Evolutionary conservation across 64 coral and sea anemone species (phyloP), one percentile per base, ranked within the genome.

Genomic region (Montipora efflorescens): DNA sequence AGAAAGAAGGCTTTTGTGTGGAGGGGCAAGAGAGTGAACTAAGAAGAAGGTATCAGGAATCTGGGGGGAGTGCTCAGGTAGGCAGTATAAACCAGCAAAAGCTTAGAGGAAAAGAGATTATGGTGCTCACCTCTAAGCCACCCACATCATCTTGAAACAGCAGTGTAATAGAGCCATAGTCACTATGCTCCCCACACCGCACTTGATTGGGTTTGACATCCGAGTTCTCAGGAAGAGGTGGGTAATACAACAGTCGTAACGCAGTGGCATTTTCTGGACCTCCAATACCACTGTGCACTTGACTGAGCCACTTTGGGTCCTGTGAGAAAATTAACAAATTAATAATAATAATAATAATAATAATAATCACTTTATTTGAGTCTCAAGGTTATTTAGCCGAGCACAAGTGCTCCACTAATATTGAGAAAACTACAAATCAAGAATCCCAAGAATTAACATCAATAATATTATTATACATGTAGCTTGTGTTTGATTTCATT

Each of bases 101-200:
- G 61, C 36, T 64, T 11, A 64, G 9, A 0, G 13, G 61, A 12
- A 4, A 64, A 64, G 10, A 55, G 10, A 55, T 55, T 10, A 5
- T 55, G 6, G 5, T 64, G 11, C 89, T 92, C 13, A 93, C 92
- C 92, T 94, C 92, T 19, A 94, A 79, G 69, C 92, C 92, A 13
- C 92, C 92, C 46, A 79, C 25, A 48, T 83, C 77, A 82, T 94
- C 92, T 82, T 94, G 92, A 48, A 94, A 81, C 19, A 94, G 58
- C 44, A 94, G 66, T 5, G 92, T 94, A 14, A 94, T 94, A 4
- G 76, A 51, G 5, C 92, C 92, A 82, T 80, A 94, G 18, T 94
- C 92, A 74, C 74, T 79, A 53, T 94, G 92, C 13, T 88, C 84
- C 15, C 92, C 92, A 94, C 84, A 94, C 12, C 92, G 92, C 48